Conservation (phyloP, 2,113 vertebrate species). For the Callionymus lyra region DNA sequence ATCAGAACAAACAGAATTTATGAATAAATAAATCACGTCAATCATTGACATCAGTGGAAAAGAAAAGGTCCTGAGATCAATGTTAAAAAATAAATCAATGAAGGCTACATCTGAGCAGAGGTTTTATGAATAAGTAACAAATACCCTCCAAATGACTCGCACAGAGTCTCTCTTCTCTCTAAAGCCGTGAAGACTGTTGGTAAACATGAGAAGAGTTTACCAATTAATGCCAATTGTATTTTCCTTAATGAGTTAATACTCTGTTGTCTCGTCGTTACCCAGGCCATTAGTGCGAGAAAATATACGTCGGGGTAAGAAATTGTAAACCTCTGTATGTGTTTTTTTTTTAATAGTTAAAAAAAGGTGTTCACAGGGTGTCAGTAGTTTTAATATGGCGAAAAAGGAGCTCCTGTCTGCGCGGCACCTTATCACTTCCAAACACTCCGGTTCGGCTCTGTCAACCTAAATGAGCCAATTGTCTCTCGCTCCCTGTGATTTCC, state of each 20-base stretch:
- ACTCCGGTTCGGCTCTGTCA: conserved; percentile 44
- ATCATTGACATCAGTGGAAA: too few species aligned
- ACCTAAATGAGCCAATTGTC: conserved; percentile 53
- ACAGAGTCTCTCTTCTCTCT: conserved; percentile 10
- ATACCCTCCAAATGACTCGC: conserved; percentile 27
- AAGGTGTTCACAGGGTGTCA: conserved; percentile 35
- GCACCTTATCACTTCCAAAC: conserved; percentile 53
- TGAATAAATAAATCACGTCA: too few species aligned
- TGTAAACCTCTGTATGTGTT: neutral
- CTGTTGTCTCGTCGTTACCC: conserved; percentile 53
- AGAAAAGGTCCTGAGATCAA: too few species aligned
- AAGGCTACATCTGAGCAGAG: neutral
- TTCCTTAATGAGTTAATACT: conserved; percentile 42
- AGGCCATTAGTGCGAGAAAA: conserved; percentile 48
- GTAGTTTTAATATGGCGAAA: conserved; percentile 43
- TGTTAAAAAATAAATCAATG: too few species aligned
- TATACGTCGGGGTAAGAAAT: conserved; percentile 25
- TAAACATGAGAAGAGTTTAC: conserved; percentile 43
- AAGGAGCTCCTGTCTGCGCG: conserved; percentile 33
- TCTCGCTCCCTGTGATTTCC: conserved; percentile 42
- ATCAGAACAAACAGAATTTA: too few species aligned
- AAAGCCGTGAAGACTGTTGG: conserved; percentile 20
- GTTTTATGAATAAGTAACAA: conserved; percentile 9
- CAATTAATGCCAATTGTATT: too few species aligned
- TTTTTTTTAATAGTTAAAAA: conserved; percentile 29